These are phyloP conservation scores for Platyura marginata DNA, from an alignment of 1,140 invertebrate species.

Conservation along the genomic window DNA sequence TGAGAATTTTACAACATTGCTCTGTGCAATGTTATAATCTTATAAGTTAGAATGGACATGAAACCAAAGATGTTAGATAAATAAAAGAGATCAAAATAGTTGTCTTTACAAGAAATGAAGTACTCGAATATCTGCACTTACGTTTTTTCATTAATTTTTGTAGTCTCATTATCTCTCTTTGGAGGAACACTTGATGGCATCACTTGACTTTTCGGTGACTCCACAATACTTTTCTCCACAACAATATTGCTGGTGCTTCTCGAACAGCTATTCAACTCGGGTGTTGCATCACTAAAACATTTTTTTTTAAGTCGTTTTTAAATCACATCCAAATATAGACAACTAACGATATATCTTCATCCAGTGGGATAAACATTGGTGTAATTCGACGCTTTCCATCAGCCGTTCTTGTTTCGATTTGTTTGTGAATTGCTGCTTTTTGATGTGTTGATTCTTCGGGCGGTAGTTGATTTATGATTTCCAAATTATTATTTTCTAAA, in stretches of 20 bases:
- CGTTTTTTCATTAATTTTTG: too few species aligned
- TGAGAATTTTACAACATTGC: too few species aligned
- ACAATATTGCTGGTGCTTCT: neutral
- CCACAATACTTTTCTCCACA: neutral
- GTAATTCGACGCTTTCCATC: slow-evolving; percentile 90
- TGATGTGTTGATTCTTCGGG: slow-evolving; percentile 2
- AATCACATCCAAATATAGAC: slow-evolving; percentile 12
- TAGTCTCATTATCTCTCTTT: too few species aligned
- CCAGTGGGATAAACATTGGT: slow-evolving; percentile 77
- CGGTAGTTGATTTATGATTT: neutral
- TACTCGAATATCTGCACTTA: too few species aligned
- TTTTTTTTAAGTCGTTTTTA: slow-evolving; percentile 6
- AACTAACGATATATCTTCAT: slow-evolving; percentile 38
- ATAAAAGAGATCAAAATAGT: too few species aligned
- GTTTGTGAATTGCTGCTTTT: slow-evolving; percentile 61
- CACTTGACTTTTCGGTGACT: too few species aligned
- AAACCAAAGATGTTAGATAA: too few species aligned
- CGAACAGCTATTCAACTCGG: neutral
- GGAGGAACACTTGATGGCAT: too few species aligned
- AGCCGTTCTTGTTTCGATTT: slow-evolving; percentile 86
- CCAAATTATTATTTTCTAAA: neutral
- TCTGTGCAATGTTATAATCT: too few species aligned
- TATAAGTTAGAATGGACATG: too few species aligned
- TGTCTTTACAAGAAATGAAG: too few species aligned
- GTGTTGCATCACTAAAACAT: slow-evolving; percentile 1